Evolutionary conservation across 2,113 vertebrate genomes (phyloP), one percentile per base, ranked within the genome.

Genomic region (Oreocharis arfaki): DNA sequence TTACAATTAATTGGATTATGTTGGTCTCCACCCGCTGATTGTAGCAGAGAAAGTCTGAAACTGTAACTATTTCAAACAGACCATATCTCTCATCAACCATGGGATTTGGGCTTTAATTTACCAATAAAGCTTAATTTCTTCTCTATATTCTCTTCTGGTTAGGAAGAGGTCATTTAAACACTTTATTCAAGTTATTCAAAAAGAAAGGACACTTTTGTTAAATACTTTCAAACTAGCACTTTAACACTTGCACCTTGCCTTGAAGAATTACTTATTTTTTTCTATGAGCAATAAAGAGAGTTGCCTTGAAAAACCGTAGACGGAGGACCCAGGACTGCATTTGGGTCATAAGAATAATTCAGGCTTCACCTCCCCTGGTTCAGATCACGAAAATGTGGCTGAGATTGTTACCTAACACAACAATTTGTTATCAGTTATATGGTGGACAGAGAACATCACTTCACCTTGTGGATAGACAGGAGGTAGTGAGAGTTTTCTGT

Each of bases 1-100:
- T 98, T 98, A 97, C 94, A 97, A 97, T 98, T 98, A 98, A 98
- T 98, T 98, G 98, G 98, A 98, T 98, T 98, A 98, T 96, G 97
- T 97, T 98, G 95, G 96, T 97, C 96, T 98, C 97, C 96, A 96
- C 97, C 97, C 63, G 87, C 97, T 97, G 97, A 98, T 97, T 97
- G 87, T 94, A 96, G 96, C 97, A 97, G 95, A 96, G 94, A 97
- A 98, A 98, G 95, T 97, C 96, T 97, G 86, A 96, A 98, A 97
- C 93, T 98, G 93, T 97, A 98, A 97, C 96, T 97, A 96, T 97
- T 97, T 97, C 95, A 97, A 97, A 98, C 92, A 9, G 96, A 96
- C 97, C 96, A 61, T 97, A 98, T 98, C 98, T 97, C 95, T 91
- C 90, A 98, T 97, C 97, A 97, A 90, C 97, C 93, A 95, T 94